Evolutionary conservation across 2,113 vertebrate genomes (phyloP).

Genomic region (Toxotes jaculatrix): DNA sequence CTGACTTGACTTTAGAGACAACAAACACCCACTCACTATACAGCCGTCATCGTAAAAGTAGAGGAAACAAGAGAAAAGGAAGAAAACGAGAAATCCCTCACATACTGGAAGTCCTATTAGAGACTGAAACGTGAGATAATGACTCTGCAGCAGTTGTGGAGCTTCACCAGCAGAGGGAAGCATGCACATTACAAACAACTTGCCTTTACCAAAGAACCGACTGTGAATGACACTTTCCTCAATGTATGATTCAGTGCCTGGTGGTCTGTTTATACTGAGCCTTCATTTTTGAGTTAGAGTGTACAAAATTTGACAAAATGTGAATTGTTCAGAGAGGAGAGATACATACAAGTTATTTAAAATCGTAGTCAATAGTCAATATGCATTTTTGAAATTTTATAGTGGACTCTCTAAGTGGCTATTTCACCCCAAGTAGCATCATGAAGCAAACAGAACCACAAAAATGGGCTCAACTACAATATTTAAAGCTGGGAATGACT

Average conservation of each 20-base stretch:
- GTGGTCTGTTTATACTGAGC: not conserved
- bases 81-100: not conserved
- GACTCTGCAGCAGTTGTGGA: constrained; percentile 33
- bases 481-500: not conserved
- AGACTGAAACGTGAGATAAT: constrained; percentile 48
- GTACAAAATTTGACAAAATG: not conserved
- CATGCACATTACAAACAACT: constrained; percentile 28
- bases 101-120: constrained; percentile 41
- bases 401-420: not conserved
- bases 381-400: not conserved
- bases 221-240: constrained; percentile 29
- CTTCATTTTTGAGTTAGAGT: rapidly evolving
- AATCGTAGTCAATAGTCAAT: not conserved
- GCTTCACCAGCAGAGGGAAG: constrained; percentile 60
- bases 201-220: not conserved
- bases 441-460: not conserved
- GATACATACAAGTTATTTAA: not conserved
- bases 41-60: not conserved
- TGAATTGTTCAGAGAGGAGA: not conserved
- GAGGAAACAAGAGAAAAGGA: not conserved
- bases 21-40: not conserved
- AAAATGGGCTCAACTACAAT: not conserved
- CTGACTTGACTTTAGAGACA: not conserved
- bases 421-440: constrained; percentile 1
- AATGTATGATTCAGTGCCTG: constrained; percentile 2